Evolutionary conservation across 2,888 invertebrate genomes (phyloP).

Genomic region (Thera britannica): DNA sequence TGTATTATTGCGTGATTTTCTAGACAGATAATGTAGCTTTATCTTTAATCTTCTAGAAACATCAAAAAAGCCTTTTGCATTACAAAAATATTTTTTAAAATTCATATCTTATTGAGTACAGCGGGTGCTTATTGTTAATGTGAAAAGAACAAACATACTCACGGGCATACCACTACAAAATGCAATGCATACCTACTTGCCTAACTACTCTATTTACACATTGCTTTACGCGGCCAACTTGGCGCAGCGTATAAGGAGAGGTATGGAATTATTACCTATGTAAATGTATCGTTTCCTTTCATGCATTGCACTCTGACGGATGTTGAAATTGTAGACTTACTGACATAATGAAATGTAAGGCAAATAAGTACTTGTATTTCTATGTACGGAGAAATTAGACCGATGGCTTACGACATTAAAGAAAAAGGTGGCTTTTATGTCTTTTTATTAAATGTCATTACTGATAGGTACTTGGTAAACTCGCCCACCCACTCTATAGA

Average conservation of each 20-base stretch:
- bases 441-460: too few species aligned
- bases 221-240: constrained; percentile 12
- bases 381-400: background rate
- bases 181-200: background rate
- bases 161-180: background rate
- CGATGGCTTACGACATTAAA: background rate
- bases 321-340: constrained; percentile 24
- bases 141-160: background rate
- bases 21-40: too few species aligned
- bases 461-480: too few species aligned
- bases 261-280: constrained; percentile 42
- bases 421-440: too few species aligned
- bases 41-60: too few species aligned
- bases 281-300: constrained; percentile 37
- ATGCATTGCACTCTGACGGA: constrained; percentile 22
- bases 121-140: too few species aligned
- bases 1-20: too few species aligned
- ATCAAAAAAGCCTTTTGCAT: too few species aligned
- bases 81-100: too few species aligned
- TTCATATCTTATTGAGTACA: too few species aligned
- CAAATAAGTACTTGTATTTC: background rate
- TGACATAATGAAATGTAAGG: background rate
- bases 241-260: constrained; percentile 40
- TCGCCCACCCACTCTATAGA: too few species aligned
- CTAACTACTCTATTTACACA: constrained; percentile 7